These are phyloP conservation scores for Melinopterus prodromus DNA, from an alignment of 2,888 invertebrate species.

Conservation along the genomic window DNA sequence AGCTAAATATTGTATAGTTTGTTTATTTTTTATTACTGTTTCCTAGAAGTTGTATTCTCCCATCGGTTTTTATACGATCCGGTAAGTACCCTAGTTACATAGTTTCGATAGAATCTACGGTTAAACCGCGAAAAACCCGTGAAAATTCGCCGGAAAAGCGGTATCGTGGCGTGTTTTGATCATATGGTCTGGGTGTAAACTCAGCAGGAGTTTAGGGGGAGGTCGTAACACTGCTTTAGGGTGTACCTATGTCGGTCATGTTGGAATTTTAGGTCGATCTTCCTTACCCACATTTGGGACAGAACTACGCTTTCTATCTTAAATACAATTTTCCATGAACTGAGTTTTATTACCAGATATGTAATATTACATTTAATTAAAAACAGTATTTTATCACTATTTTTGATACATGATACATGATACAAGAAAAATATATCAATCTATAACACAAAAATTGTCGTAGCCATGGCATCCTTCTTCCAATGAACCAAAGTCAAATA, in stretches of 20 bases:
- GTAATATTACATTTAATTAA: no score
- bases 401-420: no score
- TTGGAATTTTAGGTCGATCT: conserved; percentile 24
- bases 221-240: conserved; percentile 31
- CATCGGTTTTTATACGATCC: background rate
- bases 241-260: conserved; percentile 21
- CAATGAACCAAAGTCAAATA: no score
- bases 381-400: no score
- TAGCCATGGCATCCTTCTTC: no score
- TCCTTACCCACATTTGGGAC: conserved; percentile 11
- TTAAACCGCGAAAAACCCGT: no score
- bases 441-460: no score
- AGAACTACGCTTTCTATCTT: background rate
- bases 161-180: background rate
- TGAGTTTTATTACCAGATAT: no score
- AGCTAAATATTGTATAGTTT: conserved; percentile 4
- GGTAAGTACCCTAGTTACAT: background rate
- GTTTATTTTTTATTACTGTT: background rate
- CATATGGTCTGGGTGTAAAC: background rate
- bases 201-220: background rate
- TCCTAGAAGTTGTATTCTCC: background rate
- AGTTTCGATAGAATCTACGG: no score
- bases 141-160: no score
- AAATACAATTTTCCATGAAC: no score
- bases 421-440: no score